These are phyloP conservation scores for Cyprinus carpio DNA, from an alignment of 2,113 vertebrate species.

Conservation along the genomic window DNA sequence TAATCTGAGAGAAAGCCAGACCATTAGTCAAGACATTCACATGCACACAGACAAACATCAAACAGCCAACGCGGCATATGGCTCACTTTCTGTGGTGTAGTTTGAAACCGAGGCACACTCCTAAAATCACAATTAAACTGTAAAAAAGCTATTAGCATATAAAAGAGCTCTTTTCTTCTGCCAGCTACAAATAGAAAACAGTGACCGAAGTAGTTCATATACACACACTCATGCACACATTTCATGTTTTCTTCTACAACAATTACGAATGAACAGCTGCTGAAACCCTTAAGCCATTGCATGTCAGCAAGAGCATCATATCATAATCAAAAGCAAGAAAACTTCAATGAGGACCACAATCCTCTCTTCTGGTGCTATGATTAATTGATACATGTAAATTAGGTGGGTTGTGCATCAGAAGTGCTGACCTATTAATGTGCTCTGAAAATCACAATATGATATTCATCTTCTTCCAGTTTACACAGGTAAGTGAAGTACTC, in stretches of 20 bases:
- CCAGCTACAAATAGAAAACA: slow-evolving; percentile 16
- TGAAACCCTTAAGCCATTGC: slow-evolving; percentile 9
- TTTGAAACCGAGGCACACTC: slow-evolving; percentile 5
- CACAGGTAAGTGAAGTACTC: slow-evolving; percentile 62
- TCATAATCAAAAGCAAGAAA: slow-evolving; percentile 36
- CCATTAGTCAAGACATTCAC: slow-evolving; percentile 30
- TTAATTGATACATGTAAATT: not conserved
- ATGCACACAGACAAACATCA: slow-evolving; percentile 11
- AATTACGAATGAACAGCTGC: slow-evolving; percentile 37
- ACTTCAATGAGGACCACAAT: slow-evolving; percentile 8
- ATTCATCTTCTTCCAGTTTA: not conserved
- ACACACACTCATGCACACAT: not conserved
- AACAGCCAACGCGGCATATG: slow-evolving; percentile 5
- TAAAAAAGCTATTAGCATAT: slow-evolving; percentile 51
- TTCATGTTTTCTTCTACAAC: slow-evolving; percentile 15
- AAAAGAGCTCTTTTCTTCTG: slow-evolving; percentile 39
- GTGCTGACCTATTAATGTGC: not conserved
- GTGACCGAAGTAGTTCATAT: not conserved
- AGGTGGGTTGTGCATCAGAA: not conserved
- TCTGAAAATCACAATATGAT: not conserved
- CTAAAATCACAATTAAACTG: slow-evolving; percentile 37
- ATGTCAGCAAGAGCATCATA: slow-evolving; percentile 11
- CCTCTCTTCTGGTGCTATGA: not conserved
- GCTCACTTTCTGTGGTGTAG: slow-evolving; percentile 17
- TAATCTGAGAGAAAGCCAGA: slow-evolving; percentile 73